A percentile compares a stretch with the other conserved stretches of the same genome.
Conservation (phyloP, 1,140 invertebrate species). For the Batillaria attramentaria region DNA sequence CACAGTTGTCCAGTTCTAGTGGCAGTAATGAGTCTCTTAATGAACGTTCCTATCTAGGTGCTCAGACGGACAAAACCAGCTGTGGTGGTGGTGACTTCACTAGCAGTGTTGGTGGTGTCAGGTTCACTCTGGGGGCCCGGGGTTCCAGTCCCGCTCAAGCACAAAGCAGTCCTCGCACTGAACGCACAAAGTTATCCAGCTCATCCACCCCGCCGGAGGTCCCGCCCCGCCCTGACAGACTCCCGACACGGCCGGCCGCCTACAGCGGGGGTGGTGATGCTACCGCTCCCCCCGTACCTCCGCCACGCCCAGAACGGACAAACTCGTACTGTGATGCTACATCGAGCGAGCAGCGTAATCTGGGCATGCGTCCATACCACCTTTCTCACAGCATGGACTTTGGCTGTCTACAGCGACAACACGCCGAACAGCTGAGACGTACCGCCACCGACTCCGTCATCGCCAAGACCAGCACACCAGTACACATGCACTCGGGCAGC, state of each 20-base stretch:
- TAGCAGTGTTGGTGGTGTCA: conserved; percentile 25
- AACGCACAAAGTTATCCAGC: conserved; percentile 30
- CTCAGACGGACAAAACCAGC: conserved; percentile 27
- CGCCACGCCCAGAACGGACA: conserved; percentile 29
- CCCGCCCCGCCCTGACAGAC: conserved; percentile 36
- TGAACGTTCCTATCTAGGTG: background rate
- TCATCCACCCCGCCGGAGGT: conserved; percentile 45
- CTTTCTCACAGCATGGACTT: conserved; percentile 65
- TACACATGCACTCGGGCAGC: conserved; percentile 42
- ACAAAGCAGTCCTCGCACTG: conserved; percentile 43
- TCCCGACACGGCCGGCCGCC: background rate
- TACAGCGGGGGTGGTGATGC: background rate
- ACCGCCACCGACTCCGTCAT: conserved; percentile 66
- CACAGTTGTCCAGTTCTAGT: conserved; percentile 64
- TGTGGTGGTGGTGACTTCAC: background rate
- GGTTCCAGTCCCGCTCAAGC: conserved; percentile 46
- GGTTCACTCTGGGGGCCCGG: conserved; percentile 44
- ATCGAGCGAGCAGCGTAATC: conserved; percentile 17
- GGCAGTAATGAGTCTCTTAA: conserved; percentile 35
- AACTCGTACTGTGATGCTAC: conserved; percentile 31
- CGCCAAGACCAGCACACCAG: conserved; percentile 48
- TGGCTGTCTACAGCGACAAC: conserved; percentile 44
- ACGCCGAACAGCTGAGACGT: conserved; percentile 53
- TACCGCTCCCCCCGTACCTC: conserved; percentile 2
- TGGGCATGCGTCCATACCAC: conserved; percentile 45